Evolutionary conservation across 2,797 vertebrate species (phyloP).

Genomic region (Psittacula echo): DNA sequence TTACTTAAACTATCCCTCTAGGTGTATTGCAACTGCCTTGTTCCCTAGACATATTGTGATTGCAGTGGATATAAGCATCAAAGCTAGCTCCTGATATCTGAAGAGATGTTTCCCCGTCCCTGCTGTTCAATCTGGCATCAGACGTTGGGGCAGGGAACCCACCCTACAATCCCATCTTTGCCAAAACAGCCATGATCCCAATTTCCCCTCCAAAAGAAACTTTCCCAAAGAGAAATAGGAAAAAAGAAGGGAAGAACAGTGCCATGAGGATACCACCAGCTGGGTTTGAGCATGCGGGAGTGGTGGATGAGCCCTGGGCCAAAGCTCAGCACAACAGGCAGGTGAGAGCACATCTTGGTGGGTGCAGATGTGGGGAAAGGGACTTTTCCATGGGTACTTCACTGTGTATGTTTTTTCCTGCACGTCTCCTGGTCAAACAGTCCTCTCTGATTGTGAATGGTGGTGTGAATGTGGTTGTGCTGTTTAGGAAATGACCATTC

Average conservation of each 20-base stretch:
- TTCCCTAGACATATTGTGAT: neutral
- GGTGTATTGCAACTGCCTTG: neutral
- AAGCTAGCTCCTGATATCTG: neutral
- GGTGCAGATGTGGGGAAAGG: neutral
- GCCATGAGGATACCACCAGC: neutral
- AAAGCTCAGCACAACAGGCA: rapidly evolving
- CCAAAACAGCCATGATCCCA: neutral
- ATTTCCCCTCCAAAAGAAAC: neutral
- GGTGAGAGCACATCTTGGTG: neutral
- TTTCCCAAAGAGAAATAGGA: neutral
- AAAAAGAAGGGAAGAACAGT: neutral
- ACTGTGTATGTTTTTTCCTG: neutral
- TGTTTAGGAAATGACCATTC: neutral
- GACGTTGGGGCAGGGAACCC: neutral
- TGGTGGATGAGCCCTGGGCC: rapidly evolving
- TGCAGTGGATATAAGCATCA: neutral
- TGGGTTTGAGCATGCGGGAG: neutral
- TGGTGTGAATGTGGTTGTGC: neutral
- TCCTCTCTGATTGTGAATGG: neutral
- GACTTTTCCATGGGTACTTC: neutral
- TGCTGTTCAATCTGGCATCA: rapidly evolving
- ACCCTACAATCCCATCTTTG: neutral
- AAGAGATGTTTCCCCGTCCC: neutral
- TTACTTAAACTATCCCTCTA: neutral
- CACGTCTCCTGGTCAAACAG: neutral